Conservation (phyloP, 2,888 invertebrate genomes). For the Cylloceria caligata region DNA sequence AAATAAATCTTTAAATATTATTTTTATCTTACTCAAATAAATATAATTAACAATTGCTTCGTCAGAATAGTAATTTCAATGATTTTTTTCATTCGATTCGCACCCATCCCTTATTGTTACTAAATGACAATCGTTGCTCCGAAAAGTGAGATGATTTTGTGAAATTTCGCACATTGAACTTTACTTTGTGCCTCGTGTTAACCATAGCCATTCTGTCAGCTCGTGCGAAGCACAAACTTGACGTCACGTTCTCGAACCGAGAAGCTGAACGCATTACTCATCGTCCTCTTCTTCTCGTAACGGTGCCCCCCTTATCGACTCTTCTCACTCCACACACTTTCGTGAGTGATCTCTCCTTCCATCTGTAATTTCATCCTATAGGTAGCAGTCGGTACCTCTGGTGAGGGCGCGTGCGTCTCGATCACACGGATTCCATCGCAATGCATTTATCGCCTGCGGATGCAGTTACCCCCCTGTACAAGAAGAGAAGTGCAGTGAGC, state of each 20-base stretch:
- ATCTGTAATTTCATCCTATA: conserved; percentile 17
- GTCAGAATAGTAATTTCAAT: background rate
- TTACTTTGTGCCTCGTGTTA: conserved; percentile 20
- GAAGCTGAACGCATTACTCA: conserved; percentile 82
- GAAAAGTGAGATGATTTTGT: background rate
- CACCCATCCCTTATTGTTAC: background rate
- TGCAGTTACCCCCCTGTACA: background rate
- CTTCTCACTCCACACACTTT: conserved; percentile 32
- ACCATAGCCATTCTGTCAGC: conserved; percentile 32
- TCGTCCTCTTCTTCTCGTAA: conserved; percentile 73
- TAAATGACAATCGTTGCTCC: background rate
- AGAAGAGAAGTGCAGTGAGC: background rate
- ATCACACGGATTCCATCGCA: conserved; percentile 11
- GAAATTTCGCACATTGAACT: background rate
- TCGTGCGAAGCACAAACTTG: conserved; percentile 47
- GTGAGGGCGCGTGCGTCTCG: conserved; percentile 1
- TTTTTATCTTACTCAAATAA: too few relatives aligned
- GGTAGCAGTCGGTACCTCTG: conserved; percentile 9
- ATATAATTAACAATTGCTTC: background rate
- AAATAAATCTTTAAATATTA: too few relatives aligned
- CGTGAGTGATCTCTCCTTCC: conserved; percentile 36
- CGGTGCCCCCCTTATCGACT: conserved; percentile 75
- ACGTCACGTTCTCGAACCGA: conserved; percentile 79
- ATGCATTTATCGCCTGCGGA: conserved; percentile 39
- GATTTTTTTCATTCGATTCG: background rate